A percentile compares a stretch with the other conserved stretches of the same genome.
Conservation (phyloP, 2,797 vertebrate species). For the Onychomys torridus region DNA sequence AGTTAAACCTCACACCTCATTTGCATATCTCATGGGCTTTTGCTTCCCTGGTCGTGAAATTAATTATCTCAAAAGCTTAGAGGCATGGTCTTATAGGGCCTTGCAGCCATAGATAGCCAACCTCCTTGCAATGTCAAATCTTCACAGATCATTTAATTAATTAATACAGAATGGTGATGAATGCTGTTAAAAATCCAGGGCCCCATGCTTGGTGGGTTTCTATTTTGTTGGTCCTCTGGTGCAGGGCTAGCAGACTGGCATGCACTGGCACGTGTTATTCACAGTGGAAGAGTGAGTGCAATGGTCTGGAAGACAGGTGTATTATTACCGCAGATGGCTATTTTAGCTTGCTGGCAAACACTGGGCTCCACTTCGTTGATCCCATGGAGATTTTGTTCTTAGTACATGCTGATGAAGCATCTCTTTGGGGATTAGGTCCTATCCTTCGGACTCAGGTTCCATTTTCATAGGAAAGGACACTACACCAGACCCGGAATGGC, state of each 20-base stretch:
- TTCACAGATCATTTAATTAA: conserved; percentile 64
- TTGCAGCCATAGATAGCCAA: conserved; percentile 8
- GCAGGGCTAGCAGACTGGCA: not conserved
- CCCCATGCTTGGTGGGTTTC: not conserved
- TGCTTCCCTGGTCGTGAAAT: conserved; percentile 54
- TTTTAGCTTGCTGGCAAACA: not conserved
- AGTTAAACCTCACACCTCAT: conserved; percentile 43
- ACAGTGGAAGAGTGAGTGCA: not conserved
- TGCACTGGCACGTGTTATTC: not conserved
- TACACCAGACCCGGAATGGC: not conserved
- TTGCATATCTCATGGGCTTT: conserved; percentile 65
- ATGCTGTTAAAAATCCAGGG: conserved; percentile 39
- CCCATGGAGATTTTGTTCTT: not conserved
- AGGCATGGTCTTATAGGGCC: conserved; percentile 52
- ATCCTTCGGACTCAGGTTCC: not conserved
- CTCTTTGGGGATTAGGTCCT: not conserved
- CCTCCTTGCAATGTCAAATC: conserved; percentile 59
- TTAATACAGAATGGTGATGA: conserved; percentile 56
- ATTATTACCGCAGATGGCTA: not conserved
- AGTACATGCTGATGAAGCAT: not conserved
- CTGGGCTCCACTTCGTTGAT: not conserved
- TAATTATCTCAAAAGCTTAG: conserved; percentile 67
- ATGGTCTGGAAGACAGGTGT: not conserved
- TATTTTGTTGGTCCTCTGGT: conserved; percentile 17
- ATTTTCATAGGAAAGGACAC: not conserved